Conservation (phyloP, 2,113 vertebrate genomes). For the Myrmecophaga tridactyla region DNA sequence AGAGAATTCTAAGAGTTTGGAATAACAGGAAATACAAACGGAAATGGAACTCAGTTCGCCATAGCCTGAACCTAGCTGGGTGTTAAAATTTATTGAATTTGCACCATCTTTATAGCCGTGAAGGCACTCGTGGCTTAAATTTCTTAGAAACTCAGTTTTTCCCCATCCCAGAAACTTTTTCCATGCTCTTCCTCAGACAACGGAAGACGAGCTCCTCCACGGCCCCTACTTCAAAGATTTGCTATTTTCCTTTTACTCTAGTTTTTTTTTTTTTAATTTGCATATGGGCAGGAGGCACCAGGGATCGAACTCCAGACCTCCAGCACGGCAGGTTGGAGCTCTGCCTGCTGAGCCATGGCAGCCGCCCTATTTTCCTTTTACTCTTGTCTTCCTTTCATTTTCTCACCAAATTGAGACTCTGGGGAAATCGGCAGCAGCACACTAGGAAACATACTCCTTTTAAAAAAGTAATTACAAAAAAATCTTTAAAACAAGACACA, state of each 20-base stretch:
- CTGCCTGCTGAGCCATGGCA: no score
- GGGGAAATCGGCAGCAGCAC: neutral
- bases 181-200: neutral
- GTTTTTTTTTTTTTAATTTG: no score
- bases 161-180: neutral
- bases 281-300: no score
- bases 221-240: neutral
- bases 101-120: neutral
- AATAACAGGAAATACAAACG: slow-evolving; percentile 53
- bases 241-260: neutral
- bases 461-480: neutral
- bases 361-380: neutral
- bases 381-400: slow-evolving; percentile 34
- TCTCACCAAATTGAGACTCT: slow-evolving; percentile 21
- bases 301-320: no score
- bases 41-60: neutral
- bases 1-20: slow-evolving; percentile 66
- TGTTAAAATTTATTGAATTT: neutral
- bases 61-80: slow-evolving; percentile 31
- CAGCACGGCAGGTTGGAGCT: no score
- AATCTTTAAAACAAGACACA: neutral
- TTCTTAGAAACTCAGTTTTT: neutral
- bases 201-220: fast-evolving
- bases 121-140: neutral
- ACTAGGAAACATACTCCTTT: neutral